A percentile compares a stretch with the other conserved stretches of the same genome.
Evolutionary conservation across 1,140 invertebrate genomes (phyloP).

Genomic region (Papilio dardanus): DNA sequence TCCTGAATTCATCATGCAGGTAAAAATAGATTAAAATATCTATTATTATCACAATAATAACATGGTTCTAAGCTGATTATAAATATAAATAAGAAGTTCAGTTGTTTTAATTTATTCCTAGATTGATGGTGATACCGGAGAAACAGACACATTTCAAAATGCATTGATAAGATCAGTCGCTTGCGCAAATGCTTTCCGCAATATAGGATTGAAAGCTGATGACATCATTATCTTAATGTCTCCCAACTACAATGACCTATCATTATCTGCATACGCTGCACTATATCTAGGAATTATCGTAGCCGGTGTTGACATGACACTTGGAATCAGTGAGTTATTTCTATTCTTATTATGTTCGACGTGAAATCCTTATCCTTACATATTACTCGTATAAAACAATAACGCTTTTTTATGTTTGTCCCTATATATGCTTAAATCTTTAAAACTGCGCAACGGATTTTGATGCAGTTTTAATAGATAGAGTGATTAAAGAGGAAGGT

Average conservation of each 20-base stretch:
- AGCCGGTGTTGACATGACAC: conserved; percentile 42
- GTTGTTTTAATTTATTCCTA: conserved; percentile 34
- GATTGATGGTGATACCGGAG: conserved; percentile 67
- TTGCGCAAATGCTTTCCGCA: conserved; percentile 48
- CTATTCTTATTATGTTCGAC: no score
- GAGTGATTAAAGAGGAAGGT: no score
- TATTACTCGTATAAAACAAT: neutral
- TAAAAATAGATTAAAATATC: no score
- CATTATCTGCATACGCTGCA: conserved; percentile 61
- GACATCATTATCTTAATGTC: conserved; percentile 68
- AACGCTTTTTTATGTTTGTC: no score
- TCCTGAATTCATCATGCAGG: no score
- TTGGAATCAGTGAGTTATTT: conserved; percentile 41
- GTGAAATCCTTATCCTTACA: no score
- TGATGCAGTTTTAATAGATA: no score
- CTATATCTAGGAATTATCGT: conserved; percentile 48
- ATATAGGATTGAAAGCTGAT: conserved; percentile 59
- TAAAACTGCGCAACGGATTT: no score
- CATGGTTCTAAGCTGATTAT: no score
- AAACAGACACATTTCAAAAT: conserved; percentile 60
- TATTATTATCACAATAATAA: no score
- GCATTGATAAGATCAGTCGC: conserved; percentile 52
- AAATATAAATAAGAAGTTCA: neutral
- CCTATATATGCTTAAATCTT: no score
- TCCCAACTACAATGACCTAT: conserved; percentile 52